Evolutionary conservation across 2,888 invertebrate species (phyloP), one percentile per base, ranked within the genome.

Genomic region (Spodoptera littoralis): DNA sequence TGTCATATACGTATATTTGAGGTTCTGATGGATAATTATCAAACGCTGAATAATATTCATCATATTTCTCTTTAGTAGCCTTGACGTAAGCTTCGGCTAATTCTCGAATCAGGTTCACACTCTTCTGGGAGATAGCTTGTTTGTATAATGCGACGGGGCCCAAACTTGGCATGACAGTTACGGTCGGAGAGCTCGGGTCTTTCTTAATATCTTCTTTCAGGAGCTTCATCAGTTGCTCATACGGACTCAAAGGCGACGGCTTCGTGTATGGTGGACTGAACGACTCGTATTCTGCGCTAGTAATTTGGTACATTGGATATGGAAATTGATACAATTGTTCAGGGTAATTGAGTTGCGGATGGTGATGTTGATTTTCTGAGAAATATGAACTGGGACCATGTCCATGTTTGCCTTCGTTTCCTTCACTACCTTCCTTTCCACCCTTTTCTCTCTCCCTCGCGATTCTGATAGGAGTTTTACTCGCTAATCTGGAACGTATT

Each of bases 81-180:
- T 86, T 74, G 2, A 73, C 84, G 61, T 90, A 91, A 0, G 79
- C 77, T 11, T 73, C 71, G 0, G 90, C 83, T 47, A 92, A 70
- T 52, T 82, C 78, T 53, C 90, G 88, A 18, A 94, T 92, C 53
- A 85, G 76, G 1, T 80, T 70, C 52, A 84, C 83, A 68, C 89
- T 93, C 65, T 84, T 84, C 45, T 71, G 85, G 0, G 93, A 93
- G 46, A 94, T 80, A 2, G 90, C 90, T 69, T 93, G 94, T 30
- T 82, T 81, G 56, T 94, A 93, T 1, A 92, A 67, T 0, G 90
- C 90, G 4, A 89, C 86, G 0, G 84, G 83, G 0, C 94, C 93
- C 2, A 90, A 68, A 51, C 85, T 83, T 0, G 92, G 91, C 51
- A 89, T 66, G 0, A 84, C 62, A 30, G 79, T 84, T 6, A 92